Evolutionary conservation across 2,797 vertebrate species (phyloP), one percentile per base, ranked within the genome.

Genomic region (Gymnoscopelus microlampas): DNA sequence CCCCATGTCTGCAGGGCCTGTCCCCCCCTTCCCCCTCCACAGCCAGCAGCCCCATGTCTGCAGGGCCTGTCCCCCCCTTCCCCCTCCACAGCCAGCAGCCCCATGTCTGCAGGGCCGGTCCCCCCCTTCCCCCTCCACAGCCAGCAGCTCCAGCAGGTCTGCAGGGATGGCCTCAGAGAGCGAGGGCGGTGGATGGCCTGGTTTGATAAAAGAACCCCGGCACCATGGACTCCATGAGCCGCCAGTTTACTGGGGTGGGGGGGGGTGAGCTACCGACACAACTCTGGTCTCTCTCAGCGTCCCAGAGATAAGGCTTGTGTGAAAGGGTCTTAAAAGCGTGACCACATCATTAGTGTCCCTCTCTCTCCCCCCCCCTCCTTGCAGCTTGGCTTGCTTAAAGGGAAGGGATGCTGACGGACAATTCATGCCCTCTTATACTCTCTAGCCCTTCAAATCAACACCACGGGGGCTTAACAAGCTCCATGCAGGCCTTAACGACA

Each of bases 161-260:
- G 73, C 77, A 83, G 19, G 19, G 19, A 19, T 19, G 78, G 84
- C n/a, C 53, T 71, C 60, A 24, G 53, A 58, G 63, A 78, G 81
- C 71, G 65, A 76, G 78, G 61, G 70, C 4, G 74, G 71, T 69
- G 77, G 79, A 87, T 91, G 87, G 77, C 87, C 80, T 78, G 73
- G 73, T 85, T 88, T 89, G 85, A 89, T 82, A 86, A 82, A 8
- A 85, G 74, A 81, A 51, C 67, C 72, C 47, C 79, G 80, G 39
- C 39, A 11, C 15, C 53, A 47, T 53, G 62, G 39, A 85, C 81
- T 81, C 44, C 19, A 12, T 75, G 61, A 73, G 55, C 60, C 48
- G 66, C 69, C 69, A 74, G 70, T 84, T 86, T 78, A 74, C 71
- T 39, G 63, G n/a, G 63, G n/a, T 1, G 19, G 19, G 19, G 1